Evolutionary conservation across 1,140 invertebrate genomes (phyloP).

Genomic region (Calosoma granatense): DNA sequence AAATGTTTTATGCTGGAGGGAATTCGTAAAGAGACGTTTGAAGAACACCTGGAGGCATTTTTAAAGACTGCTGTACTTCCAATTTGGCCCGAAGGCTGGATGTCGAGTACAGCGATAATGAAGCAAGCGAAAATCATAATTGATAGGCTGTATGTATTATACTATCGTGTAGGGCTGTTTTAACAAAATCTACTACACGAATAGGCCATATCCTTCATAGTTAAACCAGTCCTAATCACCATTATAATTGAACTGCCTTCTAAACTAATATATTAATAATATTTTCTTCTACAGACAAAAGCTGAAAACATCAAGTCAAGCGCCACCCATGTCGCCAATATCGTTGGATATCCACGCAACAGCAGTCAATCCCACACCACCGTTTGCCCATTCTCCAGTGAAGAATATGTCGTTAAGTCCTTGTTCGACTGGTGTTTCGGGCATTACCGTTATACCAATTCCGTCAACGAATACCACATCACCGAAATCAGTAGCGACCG

Average conservation of each 20-base stretch:
- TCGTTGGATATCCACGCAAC: not conserved
- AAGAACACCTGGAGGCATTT: slow-evolving; percentile 25
- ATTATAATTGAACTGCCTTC: too few relatives aligned
- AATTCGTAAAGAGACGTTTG: slow-evolving; percentile 27
- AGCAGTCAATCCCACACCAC: not conserved
- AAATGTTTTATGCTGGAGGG: slow-evolving; percentile 28
- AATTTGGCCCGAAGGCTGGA: slow-evolving; percentile 34
- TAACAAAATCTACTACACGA: too few relatives aligned
- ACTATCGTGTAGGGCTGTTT: too few relatives aligned
- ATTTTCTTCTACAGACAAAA: not conserved
- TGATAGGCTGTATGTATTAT: not conserved
- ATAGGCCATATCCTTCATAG: too few relatives aligned
- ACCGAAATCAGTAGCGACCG: not conserved
- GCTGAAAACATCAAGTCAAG: not conserved
- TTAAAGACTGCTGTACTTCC: slow-evolving; percentile 25
- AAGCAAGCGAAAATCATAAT: slow-evolving; percentile 18
- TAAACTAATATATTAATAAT: too few relatives aligned
- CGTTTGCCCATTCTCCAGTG: not conserved
- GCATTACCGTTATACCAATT: not conserved
- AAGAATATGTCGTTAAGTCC: not conserved
- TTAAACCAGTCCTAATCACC: too few relatives aligned
- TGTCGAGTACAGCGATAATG: slow-evolving; percentile 27
- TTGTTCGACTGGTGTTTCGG: not conserved
- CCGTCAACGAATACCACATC: not conserved
- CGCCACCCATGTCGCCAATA: not conserved